Base-by-base conservation (phyloP, 1,140 invertebrate species). In the Diorhabda elongata region DNA sequence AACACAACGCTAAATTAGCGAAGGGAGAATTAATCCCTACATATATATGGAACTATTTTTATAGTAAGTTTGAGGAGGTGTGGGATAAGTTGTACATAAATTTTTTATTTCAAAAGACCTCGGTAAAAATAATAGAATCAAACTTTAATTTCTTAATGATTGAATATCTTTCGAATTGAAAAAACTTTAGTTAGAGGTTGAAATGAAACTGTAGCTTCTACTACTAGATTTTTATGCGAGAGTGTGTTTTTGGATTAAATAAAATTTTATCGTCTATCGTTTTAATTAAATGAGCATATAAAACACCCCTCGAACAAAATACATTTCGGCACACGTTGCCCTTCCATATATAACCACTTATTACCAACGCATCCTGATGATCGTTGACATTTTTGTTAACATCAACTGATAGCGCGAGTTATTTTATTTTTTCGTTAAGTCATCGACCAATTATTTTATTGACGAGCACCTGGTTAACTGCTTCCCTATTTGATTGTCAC, bases 391-490 rank as follows among this genome's bases (percentile, higher is more conserved):
- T 45, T 58, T 9, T 45, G 64, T 42, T 65, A 65, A 26, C 26
- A 26, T 65, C 64, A 45, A 65, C 64, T 65, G 64, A 65, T 65
- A 65, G 47, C 52, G 52, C 41, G 1, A 26, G 26, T 26, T 26
- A 26, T 26, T 57, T 45, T 41, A 8, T 60, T 58, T 65, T 69
- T 65, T 61, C 59, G 68, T 69, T 44, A 61, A 69, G 68, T 69
- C 68, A 69, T 66, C 44, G 63, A 52, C 68, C 68, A 69, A 69
- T 69, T 69, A 69, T 69, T 69, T 64, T 64, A 65, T 65, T 45
- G 67, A 44, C 57, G 62, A 44, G 47, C 68, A 69, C 68, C 68
- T 69, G 68, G 61, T 58, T 44, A 64, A 58, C 9, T 69, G 45
- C 58, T 42, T n/a, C 6, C 57, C 42, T 65, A 64, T 56, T 58